A percentile compares a stretch with the other conserved stretches of the same genome.
Evolutionary conservation across 2,797 vertebrate species (phyloP).

Genomic region (Yasuhikotakia modesta): DNA sequence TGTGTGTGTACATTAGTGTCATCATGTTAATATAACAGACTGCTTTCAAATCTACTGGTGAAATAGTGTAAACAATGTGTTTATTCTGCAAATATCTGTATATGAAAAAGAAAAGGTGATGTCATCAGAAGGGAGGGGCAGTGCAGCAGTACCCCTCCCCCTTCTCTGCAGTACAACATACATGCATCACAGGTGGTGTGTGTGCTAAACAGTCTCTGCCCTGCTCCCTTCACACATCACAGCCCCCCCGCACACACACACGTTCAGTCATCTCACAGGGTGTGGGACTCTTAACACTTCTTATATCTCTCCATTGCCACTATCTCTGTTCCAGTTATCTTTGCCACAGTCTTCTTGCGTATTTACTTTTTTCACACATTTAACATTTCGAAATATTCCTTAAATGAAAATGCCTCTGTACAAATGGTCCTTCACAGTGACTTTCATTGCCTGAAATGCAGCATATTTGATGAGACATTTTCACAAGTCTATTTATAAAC

Average conservation of each 20-base stretch:
- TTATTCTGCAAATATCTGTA: constrained; percentile 2
- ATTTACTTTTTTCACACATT: not conserved
- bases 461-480: no score
- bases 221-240: constrained; percentile 18
- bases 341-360: not conserved
- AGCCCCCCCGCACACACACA: not conserved
- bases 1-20: not conserved
- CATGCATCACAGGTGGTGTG: constrained; percentile 18
- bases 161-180: constrained; percentile 40
- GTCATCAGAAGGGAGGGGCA: constrained; percentile 45
- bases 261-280: constrained; percentile 13
- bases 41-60: constrained; percentile 36
- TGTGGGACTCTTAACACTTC: constrained; percentile 31
- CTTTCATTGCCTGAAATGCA: not conserved
- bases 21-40: not conserved
- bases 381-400: not conserved
- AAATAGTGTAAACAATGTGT: constrained; percentile 32
- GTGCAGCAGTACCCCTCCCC: constrained; percentile 40
- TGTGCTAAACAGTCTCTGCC: constrained; percentile 21
- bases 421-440: not conserved
- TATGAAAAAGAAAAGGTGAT: constrained; percentile 14
- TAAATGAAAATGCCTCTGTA: not conserved
- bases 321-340: constrained; percentile 1
- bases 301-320: not conserved
- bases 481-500: no score